phyloP scores from a whole-genome alignment of 1,140 invertebrate species.

The Zaprionus lachaisei region DNA sequence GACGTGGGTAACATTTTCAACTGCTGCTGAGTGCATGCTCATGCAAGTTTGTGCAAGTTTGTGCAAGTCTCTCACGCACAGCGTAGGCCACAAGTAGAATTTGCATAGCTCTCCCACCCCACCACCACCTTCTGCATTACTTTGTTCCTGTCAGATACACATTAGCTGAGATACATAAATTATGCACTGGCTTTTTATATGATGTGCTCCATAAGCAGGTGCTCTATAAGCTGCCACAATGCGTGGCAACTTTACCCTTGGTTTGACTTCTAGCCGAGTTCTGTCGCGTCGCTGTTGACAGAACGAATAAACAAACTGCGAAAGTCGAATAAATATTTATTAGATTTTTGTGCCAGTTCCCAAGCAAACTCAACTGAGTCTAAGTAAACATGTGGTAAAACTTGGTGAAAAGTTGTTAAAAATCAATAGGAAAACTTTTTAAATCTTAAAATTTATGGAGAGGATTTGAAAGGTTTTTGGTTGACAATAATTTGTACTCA shows the following conservation, averaged over 20 bases:
- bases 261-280: slow-evolving; percentile 57
- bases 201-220: not conserved
- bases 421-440: slow-evolving; percentile 4
- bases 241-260: slow-evolving; percentile 53
- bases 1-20: slow-evolving; percentile 60
- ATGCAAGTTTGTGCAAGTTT: slow-evolving; percentile 15
- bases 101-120: slow-evolving; percentile 5
- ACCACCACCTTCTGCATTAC: not conserved
- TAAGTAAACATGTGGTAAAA: not conserved
- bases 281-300: slow-evolving; percentile 11
- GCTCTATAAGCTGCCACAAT: not conserved
- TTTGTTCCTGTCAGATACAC: slow-evolving; percentile 4
- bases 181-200: slow-evolving; percentile 20
- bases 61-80: slow-evolving; percentile 20
- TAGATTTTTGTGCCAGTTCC: not conserved
- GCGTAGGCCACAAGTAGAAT: slow-evolving; percentile 1
- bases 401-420: not conserved
- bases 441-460: slow-evolving; percentile 2
- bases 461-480: not conserved
- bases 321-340: slow-evolving; percentile 10
- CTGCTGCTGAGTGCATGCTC: slow-evolving; percentile 12
- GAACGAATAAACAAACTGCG: not conserved
- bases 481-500: not conserved
- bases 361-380: not conserved
- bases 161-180: slow-evolving; percentile 21